Evolutionary conservation across 2,113 vertebrate genomes (phyloP).

Genomic region (Notothenia coriiceps): DNA sequence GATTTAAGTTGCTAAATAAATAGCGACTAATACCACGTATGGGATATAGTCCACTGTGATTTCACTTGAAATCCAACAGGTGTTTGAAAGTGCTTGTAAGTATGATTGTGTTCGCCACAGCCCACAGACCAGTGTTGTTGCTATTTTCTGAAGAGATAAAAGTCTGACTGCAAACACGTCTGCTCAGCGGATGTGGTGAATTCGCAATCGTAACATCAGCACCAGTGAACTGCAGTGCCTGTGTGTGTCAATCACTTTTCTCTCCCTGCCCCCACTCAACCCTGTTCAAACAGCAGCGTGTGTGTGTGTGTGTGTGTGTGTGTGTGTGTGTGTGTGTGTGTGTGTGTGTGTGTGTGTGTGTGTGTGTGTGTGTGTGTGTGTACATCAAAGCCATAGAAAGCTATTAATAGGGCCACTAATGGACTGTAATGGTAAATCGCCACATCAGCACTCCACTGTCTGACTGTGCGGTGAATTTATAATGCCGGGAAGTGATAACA

Average conservation of each 20-base stretch:
- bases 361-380: constrained; percentile 37
- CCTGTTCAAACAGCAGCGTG: constrained; percentile 40
- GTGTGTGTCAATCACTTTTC: constrained; percentile 57
- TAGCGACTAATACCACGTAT: too few relatives aligned
- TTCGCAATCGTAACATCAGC: constrained; percentile 34
- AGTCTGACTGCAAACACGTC: not conserved
- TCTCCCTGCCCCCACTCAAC: constrained; percentile 64
- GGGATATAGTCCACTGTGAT: not conserved
- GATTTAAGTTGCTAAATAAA: too few relatives aligned
- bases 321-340: constrained; percentile 14
- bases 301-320: constrained; percentile 17
- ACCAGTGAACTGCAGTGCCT: constrained; percentile 9
- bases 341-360: constrained; percentile 33
- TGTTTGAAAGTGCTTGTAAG: constrained; percentile 18
- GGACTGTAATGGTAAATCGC: constrained; percentile 73
- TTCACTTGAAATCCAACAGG: constrained; percentile 2
- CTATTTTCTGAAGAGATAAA: constrained; percentile 19
- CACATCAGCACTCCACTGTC: constrained; percentile 74
- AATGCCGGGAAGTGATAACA: constrained; percentile 69
- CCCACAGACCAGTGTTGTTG: constrained; percentile 29
- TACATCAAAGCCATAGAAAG: constrained; percentile 69
- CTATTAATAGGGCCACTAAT: constrained; percentile 76
- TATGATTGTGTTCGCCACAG: not conserved
- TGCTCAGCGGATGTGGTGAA: constrained; percentile 63
- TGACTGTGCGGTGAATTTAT: constrained; percentile 73